phyloP scores from a whole-genome alignment of 2,113 vertebrate genomes.

The Axis porcinus region DNA sequence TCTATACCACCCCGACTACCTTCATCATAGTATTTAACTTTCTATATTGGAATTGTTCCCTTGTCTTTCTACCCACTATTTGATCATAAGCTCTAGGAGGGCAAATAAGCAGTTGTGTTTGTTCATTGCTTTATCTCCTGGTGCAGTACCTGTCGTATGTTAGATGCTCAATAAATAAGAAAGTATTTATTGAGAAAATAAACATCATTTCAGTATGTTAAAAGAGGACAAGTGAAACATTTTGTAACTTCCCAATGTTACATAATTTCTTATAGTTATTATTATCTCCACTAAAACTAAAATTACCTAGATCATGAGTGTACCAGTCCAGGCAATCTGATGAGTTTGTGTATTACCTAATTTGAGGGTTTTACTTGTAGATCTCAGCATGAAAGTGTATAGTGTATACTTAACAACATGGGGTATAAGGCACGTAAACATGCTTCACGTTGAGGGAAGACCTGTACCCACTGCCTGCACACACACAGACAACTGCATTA shows the following conservation, averaged over 20 bases:
- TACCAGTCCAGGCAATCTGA: not conserved
- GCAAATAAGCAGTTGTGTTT: not conserved
- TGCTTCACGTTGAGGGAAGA: not conserved
- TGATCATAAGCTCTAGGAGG: not conserved
- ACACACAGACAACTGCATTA: not conserved
- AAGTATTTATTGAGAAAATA: not conserved
- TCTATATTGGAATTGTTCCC: not conserved
- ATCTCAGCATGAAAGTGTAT: not conserved
- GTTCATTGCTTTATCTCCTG: not conserved
- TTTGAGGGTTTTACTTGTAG: not conserved
- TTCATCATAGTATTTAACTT: not conserved
- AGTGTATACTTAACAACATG: not conserved
- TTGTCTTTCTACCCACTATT: not conserved
- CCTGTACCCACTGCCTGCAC: not conserved
- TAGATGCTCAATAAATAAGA: not conserved
- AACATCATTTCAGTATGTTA: not conserved
- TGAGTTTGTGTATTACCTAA: not conserved
- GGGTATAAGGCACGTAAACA: not conserved
- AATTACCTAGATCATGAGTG: not conserved
- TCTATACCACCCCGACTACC: not conserved
- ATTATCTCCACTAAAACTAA: constrained; percentile 1
- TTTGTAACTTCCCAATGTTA: not conserved
- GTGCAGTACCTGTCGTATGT: not conserved
- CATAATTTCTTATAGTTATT: not conserved
- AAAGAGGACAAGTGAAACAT: not conserved